phyloP scores from a whole-genome alignment of 2,113 vertebrate genomes.

The Pygoscelis adeliae region DNA sequence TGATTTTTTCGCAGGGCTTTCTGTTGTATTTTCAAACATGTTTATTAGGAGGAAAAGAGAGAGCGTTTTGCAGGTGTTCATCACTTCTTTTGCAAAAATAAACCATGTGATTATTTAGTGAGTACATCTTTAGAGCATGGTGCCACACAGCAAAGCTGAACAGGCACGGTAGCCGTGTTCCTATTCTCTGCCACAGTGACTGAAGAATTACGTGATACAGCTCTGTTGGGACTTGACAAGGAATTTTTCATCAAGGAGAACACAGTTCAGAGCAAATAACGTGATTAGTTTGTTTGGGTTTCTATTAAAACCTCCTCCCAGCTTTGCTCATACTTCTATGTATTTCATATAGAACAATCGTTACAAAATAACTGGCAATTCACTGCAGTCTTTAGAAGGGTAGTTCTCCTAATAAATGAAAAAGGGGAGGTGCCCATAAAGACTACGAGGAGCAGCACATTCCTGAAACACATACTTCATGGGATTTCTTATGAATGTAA shows the following conservation, averaged over 20 bases:
- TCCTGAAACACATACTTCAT: not conserved
- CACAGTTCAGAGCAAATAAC: not conserved
- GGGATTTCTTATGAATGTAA: slow-evolving; percentile 46
- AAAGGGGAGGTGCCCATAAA: not conserved
- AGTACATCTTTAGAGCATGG: not conserved
- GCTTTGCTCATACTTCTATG: not conserved
- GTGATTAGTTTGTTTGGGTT: not conserved
- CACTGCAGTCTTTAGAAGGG: not conserved
- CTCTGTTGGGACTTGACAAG: not conserved
- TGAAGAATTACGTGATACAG: not conserved
- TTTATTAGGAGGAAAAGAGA: not conserved
- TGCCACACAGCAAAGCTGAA: not conserved
- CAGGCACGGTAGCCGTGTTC: not conserved
- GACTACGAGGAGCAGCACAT: slow-evolving; percentile 3
- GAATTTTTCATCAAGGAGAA: not conserved
- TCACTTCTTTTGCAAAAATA: not conserved
- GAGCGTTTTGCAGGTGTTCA: not conserved
- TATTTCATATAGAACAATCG: not conserved
- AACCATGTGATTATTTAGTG: not conserved
- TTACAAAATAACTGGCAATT: not conserved
- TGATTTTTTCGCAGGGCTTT: not conserved
- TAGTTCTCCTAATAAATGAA: not conserved
- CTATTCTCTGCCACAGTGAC: not conserved
- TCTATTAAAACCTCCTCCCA: not conserved
- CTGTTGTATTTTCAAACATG: not conserved